Evolutionary conservation across 2,113 vertebrate genomes (phyloP).

Genomic region (Taxidea taxus): DNA sequence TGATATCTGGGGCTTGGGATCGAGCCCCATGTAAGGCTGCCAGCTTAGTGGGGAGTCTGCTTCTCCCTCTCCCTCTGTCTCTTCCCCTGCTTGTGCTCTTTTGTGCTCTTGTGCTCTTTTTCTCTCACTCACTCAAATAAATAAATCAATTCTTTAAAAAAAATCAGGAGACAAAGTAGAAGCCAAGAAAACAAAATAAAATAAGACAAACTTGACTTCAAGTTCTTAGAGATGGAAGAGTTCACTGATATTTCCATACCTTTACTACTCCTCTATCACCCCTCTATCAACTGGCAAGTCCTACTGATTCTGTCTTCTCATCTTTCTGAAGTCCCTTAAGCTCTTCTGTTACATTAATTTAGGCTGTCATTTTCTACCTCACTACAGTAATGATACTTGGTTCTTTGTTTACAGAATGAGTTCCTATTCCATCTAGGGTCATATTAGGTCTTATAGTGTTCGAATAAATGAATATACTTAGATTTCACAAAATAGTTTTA

Average conservation of each 20-base stretch:
- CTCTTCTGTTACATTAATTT: neutral
- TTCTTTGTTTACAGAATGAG: neutral
- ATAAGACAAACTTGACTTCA: neutral
- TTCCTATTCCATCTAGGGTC: neutral
- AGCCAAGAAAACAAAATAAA: neutral
- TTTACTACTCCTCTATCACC: neutral
- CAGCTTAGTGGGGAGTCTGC: too few species aligned
- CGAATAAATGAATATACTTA: neutral
- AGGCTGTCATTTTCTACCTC: neutral
- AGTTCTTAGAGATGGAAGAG: neutral
- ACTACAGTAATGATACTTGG: neutral
- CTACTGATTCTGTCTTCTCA: neutral
- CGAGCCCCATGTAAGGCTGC: accelerated
- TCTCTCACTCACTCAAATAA: too few species aligned
- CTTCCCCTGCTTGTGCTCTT: too few species aligned
- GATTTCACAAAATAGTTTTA: neutral
- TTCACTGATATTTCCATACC: neutral
- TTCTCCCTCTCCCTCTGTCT: too few species aligned
- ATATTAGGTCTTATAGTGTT: neutral
- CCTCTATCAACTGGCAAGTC: neutral
- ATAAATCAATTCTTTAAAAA: too few species aligned
- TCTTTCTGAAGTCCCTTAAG: neutral
- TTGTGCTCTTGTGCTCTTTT: too few species aligned
- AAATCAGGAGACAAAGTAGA: too few species aligned
- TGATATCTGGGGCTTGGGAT: neutral